Percentiles rank a stretch among this genome's conserved stretches.
phyloP scores from a whole-genome alignment of 2,888 invertebrate genomes.

The Julus scanicus region DNA sequence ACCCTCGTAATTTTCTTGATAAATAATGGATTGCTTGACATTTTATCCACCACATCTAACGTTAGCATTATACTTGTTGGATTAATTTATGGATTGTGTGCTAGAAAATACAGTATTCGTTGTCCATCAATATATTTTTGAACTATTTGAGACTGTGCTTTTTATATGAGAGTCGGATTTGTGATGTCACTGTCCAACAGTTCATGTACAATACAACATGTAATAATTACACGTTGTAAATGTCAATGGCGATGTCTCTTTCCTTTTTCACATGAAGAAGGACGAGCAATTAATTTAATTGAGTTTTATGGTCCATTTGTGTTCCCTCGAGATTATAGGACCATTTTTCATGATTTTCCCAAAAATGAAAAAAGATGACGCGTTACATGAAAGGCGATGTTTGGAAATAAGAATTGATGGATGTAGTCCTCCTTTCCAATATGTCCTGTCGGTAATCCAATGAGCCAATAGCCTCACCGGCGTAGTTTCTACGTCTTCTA shows the following conservation, averaged over 20 bases:
- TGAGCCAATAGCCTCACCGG: conserved; percentile 8
- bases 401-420: conserved; percentile 30
- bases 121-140: not conserved
- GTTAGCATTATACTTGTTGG: not conserved
- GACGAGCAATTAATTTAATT: conserved; percentile 27
- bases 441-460: conserved; percentile 24
- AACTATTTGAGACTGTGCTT: not conserved
- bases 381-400: conserved; percentile 23
- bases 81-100: no score
- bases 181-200: not conserved
- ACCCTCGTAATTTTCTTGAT: not conserved
- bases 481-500: not conserved
- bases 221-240: conserved; percentile 26
- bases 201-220: not conserved
- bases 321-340: not conserved
- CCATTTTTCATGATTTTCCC: conserved; percentile 28
- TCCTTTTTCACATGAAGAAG: not conserved
- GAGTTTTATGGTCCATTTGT: conserved; percentile 39
- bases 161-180: not conserved
- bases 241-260: not conserved
- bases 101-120: not conserved
- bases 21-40: not conserved
- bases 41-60: not conserved
- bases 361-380: conserved; percentile 39
- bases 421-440: not conserved